These are phyloP conservation scores for Ciconia maguari DNA, from an alignment of 2,113 vertebrate species.

Conservation along the genomic window DNA sequence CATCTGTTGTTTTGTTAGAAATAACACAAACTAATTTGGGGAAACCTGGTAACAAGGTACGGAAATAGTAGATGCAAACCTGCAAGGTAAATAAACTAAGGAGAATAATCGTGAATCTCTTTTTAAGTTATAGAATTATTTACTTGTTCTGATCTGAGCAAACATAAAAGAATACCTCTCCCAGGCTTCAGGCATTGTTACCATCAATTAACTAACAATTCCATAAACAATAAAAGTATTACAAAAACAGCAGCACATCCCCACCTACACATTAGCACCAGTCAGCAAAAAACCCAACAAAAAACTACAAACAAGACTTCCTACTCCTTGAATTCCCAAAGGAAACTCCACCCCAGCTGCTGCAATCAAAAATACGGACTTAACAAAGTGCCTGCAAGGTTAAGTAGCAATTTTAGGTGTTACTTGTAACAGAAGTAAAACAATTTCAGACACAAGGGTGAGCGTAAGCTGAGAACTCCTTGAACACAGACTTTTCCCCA, in stretches of 20 bases:
- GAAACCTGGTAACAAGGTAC: not conserved
- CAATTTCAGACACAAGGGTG: conserved; percentile 19
- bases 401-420: conserved; percentile 53
- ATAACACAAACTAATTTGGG: not conserved
- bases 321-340: conserved; percentile 64
- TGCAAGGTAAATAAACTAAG: conserved; percentile 27
- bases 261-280: conserved; percentile 59
- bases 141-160: conserved; percentile 48
- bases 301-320: conserved; percentile 62
- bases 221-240: conserved; percentile 63
- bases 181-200: conserved; percentile 58
- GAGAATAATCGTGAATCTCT: conserved; percentile 2
- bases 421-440: conserved; percentile 29
- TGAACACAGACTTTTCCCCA: not conserved
- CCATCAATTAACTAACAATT: conserved; percentile 61
- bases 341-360: conserved; percentile 59
- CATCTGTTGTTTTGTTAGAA: not conserved
- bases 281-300: conserved; percentile 58
- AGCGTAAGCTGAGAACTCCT: not conserved
- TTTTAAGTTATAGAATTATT: conserved; percentile 35
- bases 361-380: conserved; percentile 21
- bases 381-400: conserved; percentile 42
- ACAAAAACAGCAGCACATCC: conserved; percentile 53
- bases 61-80: not conserved
- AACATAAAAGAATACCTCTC: conserved; percentile 55